A percentile compares a stretch with the other conserved stretches of the same genome.
Evolutionary conservation across 2,113 vertebrate genomes (phyloP).

Genomic region (Leucopsar rothschildi): DNA sequence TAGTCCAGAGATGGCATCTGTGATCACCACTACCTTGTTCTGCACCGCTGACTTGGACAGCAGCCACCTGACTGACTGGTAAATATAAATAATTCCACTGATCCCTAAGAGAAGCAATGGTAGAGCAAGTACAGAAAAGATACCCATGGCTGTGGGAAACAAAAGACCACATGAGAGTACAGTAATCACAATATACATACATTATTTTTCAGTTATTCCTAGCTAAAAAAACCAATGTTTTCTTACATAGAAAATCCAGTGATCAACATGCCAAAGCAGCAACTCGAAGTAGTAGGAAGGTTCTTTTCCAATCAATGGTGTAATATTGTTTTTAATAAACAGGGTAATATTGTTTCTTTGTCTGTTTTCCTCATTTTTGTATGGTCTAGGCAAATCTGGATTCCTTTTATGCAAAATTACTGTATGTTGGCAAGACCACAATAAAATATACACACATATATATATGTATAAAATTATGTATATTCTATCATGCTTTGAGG

Average conservation of each 20-base stretch:
- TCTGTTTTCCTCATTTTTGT: neutral
- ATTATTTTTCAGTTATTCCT: neutral
- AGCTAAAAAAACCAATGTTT: neutral
- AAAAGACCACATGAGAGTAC: neutral
- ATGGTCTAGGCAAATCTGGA: neutral
- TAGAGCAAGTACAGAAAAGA: conserved; percentile 77
- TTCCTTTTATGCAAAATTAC: neutral
- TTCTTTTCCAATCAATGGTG: neutral
- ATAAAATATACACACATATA: neutral
- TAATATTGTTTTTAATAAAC: neutral
- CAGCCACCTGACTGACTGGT: conserved; percentile 82
- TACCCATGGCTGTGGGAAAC: conserved; percentile 75
- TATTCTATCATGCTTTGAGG: neutral
- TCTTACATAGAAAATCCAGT: neutral
- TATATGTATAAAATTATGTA: too few species aligned
- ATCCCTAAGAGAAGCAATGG: conserved; percentile 85
- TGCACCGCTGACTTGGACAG: conserved; percentile 88
- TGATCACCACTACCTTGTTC: conserved; percentile 96
- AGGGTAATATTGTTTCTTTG: neutral
- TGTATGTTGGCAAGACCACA: neutral
- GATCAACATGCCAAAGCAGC: neutral
- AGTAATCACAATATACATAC: neutral
- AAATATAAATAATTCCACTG: conserved; percentile 88
- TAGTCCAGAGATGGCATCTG: conserved; percentile 88
- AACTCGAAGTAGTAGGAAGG: neutral